A percentile compares a stretch with the other conserved stretches of the same genome.
phyloP scores from a whole-genome alignment of 2,113 vertebrate species.

The Hemichromis elongatus region DNA sequence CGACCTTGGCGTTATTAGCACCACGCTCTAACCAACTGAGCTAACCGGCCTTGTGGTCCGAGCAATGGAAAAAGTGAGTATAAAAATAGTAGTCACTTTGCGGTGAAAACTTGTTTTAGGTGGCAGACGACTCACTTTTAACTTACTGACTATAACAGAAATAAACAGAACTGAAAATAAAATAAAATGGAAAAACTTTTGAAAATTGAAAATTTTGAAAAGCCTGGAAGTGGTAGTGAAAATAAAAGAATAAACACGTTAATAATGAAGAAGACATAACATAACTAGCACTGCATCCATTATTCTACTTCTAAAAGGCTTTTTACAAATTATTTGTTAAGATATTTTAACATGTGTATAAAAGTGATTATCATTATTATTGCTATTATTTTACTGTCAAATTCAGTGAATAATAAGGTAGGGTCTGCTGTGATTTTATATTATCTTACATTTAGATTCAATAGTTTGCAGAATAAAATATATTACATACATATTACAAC shows the following conservation, averaged over 20 bases:
- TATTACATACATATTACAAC: not conserved
- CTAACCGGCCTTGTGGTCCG: constrained; percentile 52
- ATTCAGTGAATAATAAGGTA: not conserved
- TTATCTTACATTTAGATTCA: not conserved
- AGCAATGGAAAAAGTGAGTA: rapidly evolving
- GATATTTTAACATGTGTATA: not conserved
- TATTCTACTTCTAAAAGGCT: not conserved
- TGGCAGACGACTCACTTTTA: rapidly evolving
- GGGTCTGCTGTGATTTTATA: not conserved
- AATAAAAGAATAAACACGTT: not conserved
- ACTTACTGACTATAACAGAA: not conserved
- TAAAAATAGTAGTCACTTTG: not conserved
- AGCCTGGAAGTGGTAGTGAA: not conserved
- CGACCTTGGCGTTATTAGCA: constrained; percentile 76
- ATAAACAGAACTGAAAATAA: not conserved
- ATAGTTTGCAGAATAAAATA: not conserved
- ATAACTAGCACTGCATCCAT: not conserved
- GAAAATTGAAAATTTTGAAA: not conserved
- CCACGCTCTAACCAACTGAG: constrained; percentile 77
- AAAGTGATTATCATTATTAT: not conserved
- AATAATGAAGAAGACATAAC: rapidly evolving
- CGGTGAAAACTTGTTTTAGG: rapidly evolving
- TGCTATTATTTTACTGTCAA: not conserved
- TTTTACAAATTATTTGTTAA: not conserved
- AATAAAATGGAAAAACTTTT: not conserved